Evolutionary conservation across 2,888 invertebrate species (phyloP), one percentile per base, ranked within the genome.

Genomic region (Tenthredo livida): DNA sequence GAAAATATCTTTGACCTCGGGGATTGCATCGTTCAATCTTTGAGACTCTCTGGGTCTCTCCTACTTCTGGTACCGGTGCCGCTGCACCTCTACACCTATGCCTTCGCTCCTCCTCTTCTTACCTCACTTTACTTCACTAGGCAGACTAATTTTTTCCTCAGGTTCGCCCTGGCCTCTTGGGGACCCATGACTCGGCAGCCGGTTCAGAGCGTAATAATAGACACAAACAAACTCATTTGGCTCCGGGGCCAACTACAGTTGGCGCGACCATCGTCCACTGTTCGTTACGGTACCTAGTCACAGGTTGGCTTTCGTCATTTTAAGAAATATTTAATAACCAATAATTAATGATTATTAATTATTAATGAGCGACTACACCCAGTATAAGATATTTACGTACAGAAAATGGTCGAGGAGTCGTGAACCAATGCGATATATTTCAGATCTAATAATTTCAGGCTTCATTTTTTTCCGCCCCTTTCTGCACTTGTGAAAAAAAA

Each of bases 141-240:
- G 67, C 21, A 67, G 12, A 9, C 21, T 67, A 29, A 67, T 78
- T 33, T 33, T 78, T 37, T n/a, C 54, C 78, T 78, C 54, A 47
- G n/a, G 78, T 78, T 33, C 29, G 78, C 78, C 78, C 78, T 33
- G 33, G 54, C 54, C 78, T 50, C 78, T 33, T 25, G 84, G 86
- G 86, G 86, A 78, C 87, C 87, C 86, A 87, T 47, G 87, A 87
- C 88, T 88, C 89, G 89, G 83, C 67, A 67, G 83, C 83, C 70
- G 83, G 80, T 80, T 70, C 29, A 67, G 90, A 89, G 90, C 89
- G 89, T 92, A 92, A 92, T 92, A 92, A 92, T 92, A 92, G 92
- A 92, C 90, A 88, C 90, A 90, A 89, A 90, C 92, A 92, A 92
- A 92, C 90, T 92, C 91, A 92, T 92, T 92, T 92, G 92, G 92